phyloP scores from a whole-genome alignment of 2,113 vertebrate genomes.

The Scomber japonicus region DNA sequence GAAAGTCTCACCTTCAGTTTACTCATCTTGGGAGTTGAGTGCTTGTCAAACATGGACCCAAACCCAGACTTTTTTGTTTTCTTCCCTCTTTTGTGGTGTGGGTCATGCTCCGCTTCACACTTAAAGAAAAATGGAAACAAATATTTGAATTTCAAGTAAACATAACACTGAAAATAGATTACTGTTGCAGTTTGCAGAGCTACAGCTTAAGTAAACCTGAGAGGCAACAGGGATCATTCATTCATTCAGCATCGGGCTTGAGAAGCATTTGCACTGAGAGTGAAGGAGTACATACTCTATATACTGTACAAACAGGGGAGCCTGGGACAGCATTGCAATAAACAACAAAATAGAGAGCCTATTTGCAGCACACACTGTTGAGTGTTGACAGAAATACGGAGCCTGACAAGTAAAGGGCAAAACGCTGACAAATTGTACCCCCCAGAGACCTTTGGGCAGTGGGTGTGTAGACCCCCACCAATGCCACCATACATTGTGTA shows the following conservation, averaged over 20 bases:
- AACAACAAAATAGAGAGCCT: constrained; percentile 6
- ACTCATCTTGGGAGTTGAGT: constrained; percentile 86
- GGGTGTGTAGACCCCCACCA: too few species aligned
- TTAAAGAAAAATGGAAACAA: constrained; percentile 32
- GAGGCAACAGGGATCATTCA: not conserved
- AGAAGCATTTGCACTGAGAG: not conserved
- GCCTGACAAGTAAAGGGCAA: too few species aligned
- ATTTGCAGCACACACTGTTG: not conserved
- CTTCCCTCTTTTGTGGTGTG: constrained; percentile 72
- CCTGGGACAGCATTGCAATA: not conserved
- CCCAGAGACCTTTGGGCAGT: not conserved
- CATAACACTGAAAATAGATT: not conserved
- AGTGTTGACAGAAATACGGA: not conserved
- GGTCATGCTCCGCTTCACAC: constrained; percentile 79
- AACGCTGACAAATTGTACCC: not conserved
- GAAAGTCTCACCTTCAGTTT: constrained; percentile 86
- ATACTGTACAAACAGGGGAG: not conserved
- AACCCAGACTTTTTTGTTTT: constrained; percentile 82
- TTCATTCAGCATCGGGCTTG: not conserved
- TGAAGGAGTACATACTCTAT: too few species aligned
- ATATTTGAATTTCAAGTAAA: not conserved
- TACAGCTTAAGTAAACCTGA: not conserved
- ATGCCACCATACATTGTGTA: too few species aligned
- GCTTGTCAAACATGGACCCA: constrained; percentile 84
- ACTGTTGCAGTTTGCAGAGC: not conserved